These are phyloP conservation scores for Myioborus miniatus DNA, from an alignment of 2,797 vertebrate genomes.

Conservation along the genomic window DNA sequence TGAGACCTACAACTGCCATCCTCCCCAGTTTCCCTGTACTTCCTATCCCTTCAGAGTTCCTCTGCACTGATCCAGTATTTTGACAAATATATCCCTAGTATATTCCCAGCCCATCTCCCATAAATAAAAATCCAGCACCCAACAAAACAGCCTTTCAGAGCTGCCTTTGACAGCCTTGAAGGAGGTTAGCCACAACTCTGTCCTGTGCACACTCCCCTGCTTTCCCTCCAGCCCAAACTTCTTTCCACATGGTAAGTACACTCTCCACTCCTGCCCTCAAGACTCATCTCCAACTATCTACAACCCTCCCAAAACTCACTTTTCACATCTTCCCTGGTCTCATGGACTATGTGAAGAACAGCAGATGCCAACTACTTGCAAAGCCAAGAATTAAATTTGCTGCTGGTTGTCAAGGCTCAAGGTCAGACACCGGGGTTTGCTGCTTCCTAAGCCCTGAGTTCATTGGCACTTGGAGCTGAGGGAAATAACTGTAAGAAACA, in stretches of 20 bases:
- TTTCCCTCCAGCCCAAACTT: neutral
- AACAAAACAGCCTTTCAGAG: neutral
- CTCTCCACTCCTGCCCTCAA: neutral
- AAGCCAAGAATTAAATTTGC: neutral
- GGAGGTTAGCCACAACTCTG: neutral
- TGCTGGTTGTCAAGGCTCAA: neutral
- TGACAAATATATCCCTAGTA: neutral
- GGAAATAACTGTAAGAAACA: neutral
- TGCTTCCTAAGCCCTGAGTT: neutral
- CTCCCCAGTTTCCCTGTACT: neutral
- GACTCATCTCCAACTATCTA: neutral
- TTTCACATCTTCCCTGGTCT: neutral
- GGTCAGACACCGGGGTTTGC: fast-evolving
- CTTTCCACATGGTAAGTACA: neutral
- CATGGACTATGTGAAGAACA: fast-evolving
- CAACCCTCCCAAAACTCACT: neutral
- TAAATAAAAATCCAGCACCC: neutral
- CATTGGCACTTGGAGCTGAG: fast-evolving
- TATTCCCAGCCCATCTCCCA: neutral
- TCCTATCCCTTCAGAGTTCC: neutral
- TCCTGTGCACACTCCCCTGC: neutral
- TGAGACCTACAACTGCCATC: neutral
- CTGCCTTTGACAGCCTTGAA: neutral
- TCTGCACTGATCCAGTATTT: neutral
- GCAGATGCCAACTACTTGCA: neutral